These are phyloP conservation scores for Caenorhabditis becei DNA, from an alignment of 2,888 invertebrate genomes.

Conservation along the genomic window DNA sequence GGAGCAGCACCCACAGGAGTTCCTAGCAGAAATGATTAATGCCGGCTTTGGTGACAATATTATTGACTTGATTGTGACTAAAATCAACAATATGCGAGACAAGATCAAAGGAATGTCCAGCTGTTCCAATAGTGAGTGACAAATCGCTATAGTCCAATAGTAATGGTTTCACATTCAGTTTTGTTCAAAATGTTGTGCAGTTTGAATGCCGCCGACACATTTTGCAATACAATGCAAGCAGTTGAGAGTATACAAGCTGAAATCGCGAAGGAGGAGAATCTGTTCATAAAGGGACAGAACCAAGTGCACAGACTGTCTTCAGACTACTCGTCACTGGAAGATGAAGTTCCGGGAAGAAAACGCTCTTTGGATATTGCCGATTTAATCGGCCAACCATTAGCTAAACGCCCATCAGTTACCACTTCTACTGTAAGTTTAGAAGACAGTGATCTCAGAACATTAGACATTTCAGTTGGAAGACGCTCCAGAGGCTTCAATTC, in stretches of 20 bases:
- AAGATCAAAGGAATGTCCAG: constrained; percentile 43
- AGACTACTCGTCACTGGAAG: constrained; percentile 36
- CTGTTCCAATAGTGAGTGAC: constrained; percentile 39
- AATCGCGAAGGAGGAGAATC: constrained; percentile 46
- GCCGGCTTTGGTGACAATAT: constrained; percentile 45
- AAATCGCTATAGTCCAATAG: neutral
- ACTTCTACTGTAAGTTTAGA: constrained; percentile 33
- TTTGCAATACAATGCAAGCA: constrained; percentile 41
- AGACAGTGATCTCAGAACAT: neutral
- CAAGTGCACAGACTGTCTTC: constrained; percentile 47
- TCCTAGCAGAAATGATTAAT: constrained; percentile 49
- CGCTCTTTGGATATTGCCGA: constrained; percentile 39
- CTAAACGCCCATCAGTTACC: constrained; percentile 33
- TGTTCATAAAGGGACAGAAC: constrained; percentile 21
- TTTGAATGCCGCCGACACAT: constrained; percentile 50
- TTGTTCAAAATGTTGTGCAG: constrained; percentile 48
- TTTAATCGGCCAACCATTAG: constrained; percentile 27
- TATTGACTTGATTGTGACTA: constrained; percentile 44
- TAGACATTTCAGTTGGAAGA: constrained; percentile 47
- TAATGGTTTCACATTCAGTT: constrained; percentile 18
- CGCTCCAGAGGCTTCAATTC: constrained; percentile 14
- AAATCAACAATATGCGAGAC: constrained; percentile 51
- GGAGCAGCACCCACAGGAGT: constrained; percentile 43
- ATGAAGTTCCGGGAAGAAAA: constrained; percentile 46
- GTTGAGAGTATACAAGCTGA: constrained; percentile 48